Conservation (phyloP, 2,113 vertebrate species). For the Phalacrocorax carbo region DNA sequence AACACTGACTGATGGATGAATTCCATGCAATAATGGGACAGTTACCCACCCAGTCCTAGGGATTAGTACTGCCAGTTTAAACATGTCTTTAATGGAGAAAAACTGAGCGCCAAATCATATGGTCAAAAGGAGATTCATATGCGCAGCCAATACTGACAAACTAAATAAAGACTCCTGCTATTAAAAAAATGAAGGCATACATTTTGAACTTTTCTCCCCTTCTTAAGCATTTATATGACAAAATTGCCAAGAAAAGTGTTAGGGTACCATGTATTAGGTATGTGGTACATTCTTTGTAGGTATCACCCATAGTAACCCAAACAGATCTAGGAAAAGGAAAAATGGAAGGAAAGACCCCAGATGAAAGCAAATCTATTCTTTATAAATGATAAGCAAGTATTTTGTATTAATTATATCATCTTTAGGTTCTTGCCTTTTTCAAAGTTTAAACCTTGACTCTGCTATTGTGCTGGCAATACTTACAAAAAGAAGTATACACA, state of each 20-base stretch:
- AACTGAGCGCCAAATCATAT: background rate
- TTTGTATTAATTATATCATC: background rate
- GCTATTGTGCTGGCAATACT: background rate
- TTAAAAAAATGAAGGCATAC: background rate
- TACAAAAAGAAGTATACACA: background rate
- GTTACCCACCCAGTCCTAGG: background rate
- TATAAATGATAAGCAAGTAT: background rate
- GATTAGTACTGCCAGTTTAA: background rate
- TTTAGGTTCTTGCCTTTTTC: background rate
- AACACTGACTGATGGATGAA: background rate
- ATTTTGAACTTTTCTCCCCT: background rate
- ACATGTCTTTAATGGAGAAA: background rate
- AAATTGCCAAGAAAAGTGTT: background rate
- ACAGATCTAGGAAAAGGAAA: background rate
- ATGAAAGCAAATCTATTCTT: background rate
- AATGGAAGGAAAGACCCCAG: background rate
- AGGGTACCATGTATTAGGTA: background rate
- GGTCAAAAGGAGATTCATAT: background rate
- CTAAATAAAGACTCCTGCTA: background rate
- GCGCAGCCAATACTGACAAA: background rate
- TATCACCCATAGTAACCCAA: background rate
- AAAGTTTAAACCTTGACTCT: background rate
- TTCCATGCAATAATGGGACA: rapidly evolving
- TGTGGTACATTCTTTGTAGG: background rate
- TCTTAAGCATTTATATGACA: background rate